Conservation (phyloP, 2,113 vertebrate genomes). For the Rhegmatorhina hoffmannsi region DNA sequence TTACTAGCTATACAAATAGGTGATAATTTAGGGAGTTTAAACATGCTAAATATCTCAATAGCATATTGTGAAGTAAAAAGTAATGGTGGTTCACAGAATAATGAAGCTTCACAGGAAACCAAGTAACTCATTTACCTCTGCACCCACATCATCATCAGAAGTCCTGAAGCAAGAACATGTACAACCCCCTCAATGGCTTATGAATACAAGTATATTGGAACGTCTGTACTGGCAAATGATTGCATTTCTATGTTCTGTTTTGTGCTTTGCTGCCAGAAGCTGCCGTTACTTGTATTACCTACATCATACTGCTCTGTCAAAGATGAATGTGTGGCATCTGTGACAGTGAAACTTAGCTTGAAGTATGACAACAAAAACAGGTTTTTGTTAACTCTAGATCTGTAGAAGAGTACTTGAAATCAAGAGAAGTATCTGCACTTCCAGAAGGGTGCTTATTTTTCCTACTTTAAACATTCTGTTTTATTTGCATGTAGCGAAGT, state of each 20-base stretch:
- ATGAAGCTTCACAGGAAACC: background rate
- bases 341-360: background rate
- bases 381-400: background rate
- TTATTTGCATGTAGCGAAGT: background rate
- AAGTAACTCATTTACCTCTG: background rate
- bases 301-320: background rate
- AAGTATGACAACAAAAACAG: background rate
- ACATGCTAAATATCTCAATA: background rate
- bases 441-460: background rate
- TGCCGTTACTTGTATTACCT: background rate
- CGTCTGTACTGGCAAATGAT: rapidly evolving
- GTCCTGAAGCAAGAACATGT: background rate
- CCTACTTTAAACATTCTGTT: background rate
- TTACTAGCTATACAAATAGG: rapidly evolving
- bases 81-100: background rate
- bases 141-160: background rate
- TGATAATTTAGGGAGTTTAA: background rate
- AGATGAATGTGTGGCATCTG: background rate
- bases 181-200: background rate
- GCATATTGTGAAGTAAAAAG: background rate
- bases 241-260: background rate
- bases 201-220: background rate
- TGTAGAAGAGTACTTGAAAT: background rate
- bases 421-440: background rate
- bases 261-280: background rate